Evolutionary conservation across 2,113 vertebrate species (phyloP), one percentile per base, ranked within the genome.

Genomic region (Corydoras maculifer): DNA sequence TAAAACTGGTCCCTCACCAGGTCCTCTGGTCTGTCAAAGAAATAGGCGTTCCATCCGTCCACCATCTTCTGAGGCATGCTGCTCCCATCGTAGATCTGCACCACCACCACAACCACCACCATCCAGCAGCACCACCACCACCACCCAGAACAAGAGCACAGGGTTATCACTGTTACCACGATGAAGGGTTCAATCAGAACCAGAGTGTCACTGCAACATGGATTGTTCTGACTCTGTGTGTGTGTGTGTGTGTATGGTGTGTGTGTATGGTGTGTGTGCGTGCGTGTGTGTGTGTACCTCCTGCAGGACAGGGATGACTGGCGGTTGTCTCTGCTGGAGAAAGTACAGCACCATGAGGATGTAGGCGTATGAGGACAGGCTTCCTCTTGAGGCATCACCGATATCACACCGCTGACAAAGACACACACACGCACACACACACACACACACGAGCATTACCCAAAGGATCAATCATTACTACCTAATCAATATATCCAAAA

Each of bases 291-390:
- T 43, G 79, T 84, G 0, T 88, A 98, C 95, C 92, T 99, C 96
- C 85, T 99, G 97, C 58, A 99, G 89, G 78, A 99, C 94, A 14
- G 97, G 97, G 55, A 99, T 95, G 79, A 99, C 94, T 0, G 97
- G 95, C 48, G 96, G 95, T 70, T 94, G 90, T 80, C 94, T 91
- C 87, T 99, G 97, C 86, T 99, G 97, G 54, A 99, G 90, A 77
- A 96, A 99, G 87, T 98, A 98, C 71, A 99, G 89, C 84, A 99
- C 97, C 96, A 99, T 99, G 75, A 99, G 94, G 80, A 98, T 98
- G 84, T 99, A 99, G 13, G 97, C 97, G 55, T 99, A 99, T 0
- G 97, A 99, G 2, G 97, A 99, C n/a, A 99, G 91, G 77, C 97
- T 99, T 76, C 97, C 97, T 78, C 97, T 92, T 75, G 97, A 99